Conservation (phyloP, 2,797 vertebrate genomes). For the Chelidonichthys spinosus region DNA sequence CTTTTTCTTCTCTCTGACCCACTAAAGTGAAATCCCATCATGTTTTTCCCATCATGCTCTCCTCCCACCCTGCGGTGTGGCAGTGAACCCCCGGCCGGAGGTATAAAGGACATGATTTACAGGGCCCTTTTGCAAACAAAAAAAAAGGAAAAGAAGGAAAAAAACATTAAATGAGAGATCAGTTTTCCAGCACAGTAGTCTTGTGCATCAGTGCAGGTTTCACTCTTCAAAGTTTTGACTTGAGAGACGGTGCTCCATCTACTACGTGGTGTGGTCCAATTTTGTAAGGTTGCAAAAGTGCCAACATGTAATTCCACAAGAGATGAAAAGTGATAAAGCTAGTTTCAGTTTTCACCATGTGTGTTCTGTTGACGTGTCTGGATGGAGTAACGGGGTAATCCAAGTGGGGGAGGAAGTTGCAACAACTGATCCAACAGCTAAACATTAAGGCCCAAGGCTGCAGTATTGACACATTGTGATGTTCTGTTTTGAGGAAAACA, state of each 20-base stretch:
- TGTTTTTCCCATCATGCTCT: slow-evolving; percentile 82
- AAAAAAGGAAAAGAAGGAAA: slow-evolving; percentile 35
- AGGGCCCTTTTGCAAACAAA: slow-evolving; percentile 57
- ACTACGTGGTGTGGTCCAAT: slow-evolving; percentile 42
- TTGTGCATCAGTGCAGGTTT: slow-evolving; percentile 47
- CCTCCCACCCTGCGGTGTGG: slow-evolving; percentile 74
- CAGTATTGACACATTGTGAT: slow-evolving; percentile 42
- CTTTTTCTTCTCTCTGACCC: slow-evolving; percentile 57
- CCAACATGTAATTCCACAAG: slow-evolving; percentile 52
- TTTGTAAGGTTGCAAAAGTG: slow-evolving; percentile 61
- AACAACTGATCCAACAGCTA: slow-evolving; percentile 24
- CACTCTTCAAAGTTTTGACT: slow-evolving; percentile 28
- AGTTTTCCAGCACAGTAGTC: slow-evolving; percentile 72
- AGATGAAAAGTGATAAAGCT: slow-evolving; percentile 56
- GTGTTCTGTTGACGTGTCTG: slow-evolving; percentile 60
- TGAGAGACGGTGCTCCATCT: slow-evolving; percentile 46
- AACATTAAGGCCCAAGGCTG: slow-evolving; percentile 21
- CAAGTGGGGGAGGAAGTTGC: slow-evolving; percentile 48
- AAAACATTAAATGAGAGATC: slow-evolving; percentile 63
- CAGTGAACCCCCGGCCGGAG: slow-evolving; percentile 79
- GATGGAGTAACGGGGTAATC: slow-evolving; percentile 18
- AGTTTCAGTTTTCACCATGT: slow-evolving; percentile 44
- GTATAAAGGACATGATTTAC: slow-evolving; percentile 83
- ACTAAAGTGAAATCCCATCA: slow-evolving; percentile 68
- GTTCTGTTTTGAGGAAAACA: slow-evolving; percentile 35